A percentile compares a stretch with the other conserved stretches of the same genome.
These are phyloP conservation scores for Accipiter cooperii DNA, from an alignment of 2,113 vertebrate genomes.

Conservation along the genomic window DNA sequence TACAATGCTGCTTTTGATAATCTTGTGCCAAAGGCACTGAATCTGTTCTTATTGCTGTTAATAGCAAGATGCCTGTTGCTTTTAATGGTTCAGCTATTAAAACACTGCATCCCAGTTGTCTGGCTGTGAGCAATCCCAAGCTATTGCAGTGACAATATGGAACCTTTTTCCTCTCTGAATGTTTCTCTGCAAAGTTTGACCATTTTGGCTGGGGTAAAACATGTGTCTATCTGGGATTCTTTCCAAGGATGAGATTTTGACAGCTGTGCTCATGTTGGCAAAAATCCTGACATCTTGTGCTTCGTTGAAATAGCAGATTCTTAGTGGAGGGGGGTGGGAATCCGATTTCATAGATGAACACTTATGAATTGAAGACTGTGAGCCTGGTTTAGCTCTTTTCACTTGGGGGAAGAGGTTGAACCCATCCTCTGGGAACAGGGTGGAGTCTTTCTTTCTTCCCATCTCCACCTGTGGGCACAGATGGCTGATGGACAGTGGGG, in stretches of 20 bases:
- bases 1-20: slow-evolving; percentile 27
- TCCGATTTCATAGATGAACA: slow-evolving; percentile 61
- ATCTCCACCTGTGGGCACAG: slow-evolving; percentile 30
- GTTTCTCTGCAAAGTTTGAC: slow-evolving; percentile 59
- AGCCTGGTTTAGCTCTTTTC: slow-evolving; percentile 27
- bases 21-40: slow-evolving; percentile 34
- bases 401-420: slow-evolving; percentile 19
- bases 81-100: slow-evolving; percentile 47
- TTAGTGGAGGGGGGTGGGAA: slow-evolving; percentile 61
- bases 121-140: slow-evolving; percentile 37
- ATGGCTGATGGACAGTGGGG: not conserved
- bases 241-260: slow-evolving; percentile 67
- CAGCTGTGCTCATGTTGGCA: slow-evolving; percentile 67
- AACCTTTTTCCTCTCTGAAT: slow-evolving; percentile 45
- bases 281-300: slow-evolving; percentile 62
- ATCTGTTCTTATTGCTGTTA: slow-evolving; percentile 31
- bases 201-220: slow-evolving; percentile 55
- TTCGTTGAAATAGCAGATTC: slow-evolving; percentile 60
- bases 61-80: slow-evolving; percentile 47
- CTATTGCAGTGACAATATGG: slow-evolving; percentile 42
- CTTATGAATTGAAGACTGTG: slow-evolving; percentile 49
- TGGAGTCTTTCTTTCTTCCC: not conserved
- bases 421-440: slow-evolving; percentile 5
- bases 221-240: slow-evolving; percentile 60
- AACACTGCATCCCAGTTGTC: slow-evolving; percentile 26